These are phyloP conservation scores for Pogoniulus pusillus DNA, from an alignment of 2,797 vertebrate genomes.

Conservation along the genomic window DNA sequence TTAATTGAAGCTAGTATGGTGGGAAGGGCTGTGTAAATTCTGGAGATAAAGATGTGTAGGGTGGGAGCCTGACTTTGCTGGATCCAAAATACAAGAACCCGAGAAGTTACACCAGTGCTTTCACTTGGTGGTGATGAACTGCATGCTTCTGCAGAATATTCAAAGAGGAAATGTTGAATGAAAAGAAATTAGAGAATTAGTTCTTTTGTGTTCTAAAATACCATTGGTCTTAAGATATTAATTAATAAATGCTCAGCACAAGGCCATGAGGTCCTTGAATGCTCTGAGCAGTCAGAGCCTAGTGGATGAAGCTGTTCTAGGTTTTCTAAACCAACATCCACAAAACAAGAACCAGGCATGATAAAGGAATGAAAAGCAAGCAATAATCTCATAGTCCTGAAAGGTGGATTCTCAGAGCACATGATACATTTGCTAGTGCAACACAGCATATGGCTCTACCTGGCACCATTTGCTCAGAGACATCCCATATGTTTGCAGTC, in stretches of 20 bases:
- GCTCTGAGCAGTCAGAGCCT: not conserved
- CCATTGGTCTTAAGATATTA: not conserved
- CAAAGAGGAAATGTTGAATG: not conserved
- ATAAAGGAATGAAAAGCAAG: not conserved
- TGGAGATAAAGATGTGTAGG: not conserved
- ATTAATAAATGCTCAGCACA: not conserved
- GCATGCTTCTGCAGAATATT: not conserved
- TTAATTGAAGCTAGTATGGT: not conserved
- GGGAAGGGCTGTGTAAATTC: not conserved
- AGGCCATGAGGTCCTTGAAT: not conserved
- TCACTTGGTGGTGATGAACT: not conserved
- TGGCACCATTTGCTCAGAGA: slow-evolving; percentile 38
- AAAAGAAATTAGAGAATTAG: not conserved
- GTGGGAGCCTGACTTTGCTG: not conserved
- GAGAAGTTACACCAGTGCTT: not conserved
- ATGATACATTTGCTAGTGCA: not conserved
- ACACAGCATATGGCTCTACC: not conserved
- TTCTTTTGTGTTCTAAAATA: not conserved
- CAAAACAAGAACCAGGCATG: not conserved
- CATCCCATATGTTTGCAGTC: slow-evolving; percentile 17
- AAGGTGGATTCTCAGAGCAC: fast-evolving
- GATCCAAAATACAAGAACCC: not conserved
- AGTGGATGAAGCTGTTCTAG: not conserved
- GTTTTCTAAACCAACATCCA: not conserved
- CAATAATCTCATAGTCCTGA: not conserved